These are phyloP conservation scores for Hemiprocne comata DNA, from an alignment of 2,113 vertebrate genomes.

Conservation along the genomic window DNA sequence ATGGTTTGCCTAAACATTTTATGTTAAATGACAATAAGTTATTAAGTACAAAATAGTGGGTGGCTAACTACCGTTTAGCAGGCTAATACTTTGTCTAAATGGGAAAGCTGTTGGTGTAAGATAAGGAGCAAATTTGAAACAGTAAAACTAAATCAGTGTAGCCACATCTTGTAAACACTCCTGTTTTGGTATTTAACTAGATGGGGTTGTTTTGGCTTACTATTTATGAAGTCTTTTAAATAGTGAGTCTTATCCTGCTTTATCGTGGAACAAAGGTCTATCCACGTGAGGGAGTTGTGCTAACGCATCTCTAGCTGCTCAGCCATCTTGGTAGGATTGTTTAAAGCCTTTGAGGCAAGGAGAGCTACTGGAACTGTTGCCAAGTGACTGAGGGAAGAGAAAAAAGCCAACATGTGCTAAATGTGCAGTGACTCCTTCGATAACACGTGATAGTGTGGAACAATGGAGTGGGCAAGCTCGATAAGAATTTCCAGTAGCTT, in stretches of 20 bases:
- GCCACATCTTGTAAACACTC: constrained; percentile 14
- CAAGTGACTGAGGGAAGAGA: neutral
- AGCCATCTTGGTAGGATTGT: constrained; percentile 31
- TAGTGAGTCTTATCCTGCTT: neutral
- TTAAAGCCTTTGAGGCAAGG: constrained; percentile 5
- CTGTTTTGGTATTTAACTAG: neutral
- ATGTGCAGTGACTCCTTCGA: neutral
- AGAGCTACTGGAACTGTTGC: neutral
- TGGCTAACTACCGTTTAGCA: constrained; percentile 28
- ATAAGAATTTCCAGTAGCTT: constrained; percentile 54
- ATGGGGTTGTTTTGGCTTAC: neutral
- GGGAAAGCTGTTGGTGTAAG: constrained; percentile 28
- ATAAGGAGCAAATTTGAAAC: neutral
- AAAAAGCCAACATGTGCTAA: neutral
- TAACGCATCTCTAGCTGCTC: neutral
- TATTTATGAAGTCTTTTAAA: constrained; percentile 10
- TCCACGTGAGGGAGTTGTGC: neutral
- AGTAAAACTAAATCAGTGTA: constrained; percentile 18
- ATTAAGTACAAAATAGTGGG: constrained; percentile 44
- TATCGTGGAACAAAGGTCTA: constrained; percentile 3
- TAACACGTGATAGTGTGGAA: neutral
- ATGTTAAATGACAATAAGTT: constrained; percentile 41
- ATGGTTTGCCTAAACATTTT: constrained; percentile 60
- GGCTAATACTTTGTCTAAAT: constrained; percentile 5
- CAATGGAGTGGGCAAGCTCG: constrained; percentile 13